Percentiles rank a stretch among this genome's conserved stretches.
phyloP scores from a whole-genome alignment of 2,113 vertebrate species.

The Acrocephalus arundinaceus region DNA sequence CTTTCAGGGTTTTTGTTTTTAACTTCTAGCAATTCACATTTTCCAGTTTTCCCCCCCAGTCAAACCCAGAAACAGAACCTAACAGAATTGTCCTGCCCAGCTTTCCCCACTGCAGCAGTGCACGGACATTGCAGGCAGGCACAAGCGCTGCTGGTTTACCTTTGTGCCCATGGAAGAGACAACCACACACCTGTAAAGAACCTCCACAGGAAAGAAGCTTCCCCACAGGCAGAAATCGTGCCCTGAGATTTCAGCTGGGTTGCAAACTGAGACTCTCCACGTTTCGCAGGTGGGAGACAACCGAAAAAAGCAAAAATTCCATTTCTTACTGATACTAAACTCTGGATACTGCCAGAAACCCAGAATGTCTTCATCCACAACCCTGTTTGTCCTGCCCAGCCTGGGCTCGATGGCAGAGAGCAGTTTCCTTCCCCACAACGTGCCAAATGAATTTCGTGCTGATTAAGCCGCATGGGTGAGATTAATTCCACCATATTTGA shows the following conservation, averaged over 20 bases:
- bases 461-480: not conserved
- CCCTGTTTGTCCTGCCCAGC: not conserved
- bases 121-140: not conserved
- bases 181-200: not conserved
- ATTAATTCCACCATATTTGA: not conserved
- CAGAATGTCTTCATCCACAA: not conserved
- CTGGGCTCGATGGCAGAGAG: not conserved
- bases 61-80: not conserved
- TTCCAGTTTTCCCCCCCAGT: not conserved
- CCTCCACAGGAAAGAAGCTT: rapidly evolving
- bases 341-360: not conserved
- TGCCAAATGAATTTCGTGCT: not conserved
- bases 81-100: not conserved
- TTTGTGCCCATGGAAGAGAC: not conserved
- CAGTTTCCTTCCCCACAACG: not conserved
- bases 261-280: rapidly evolving
- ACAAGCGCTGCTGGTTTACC: not conserved
- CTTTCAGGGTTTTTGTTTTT: not conserved
- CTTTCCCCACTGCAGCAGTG: not conserved
- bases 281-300: not conserved
- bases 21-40: not conserved
- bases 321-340: not conserved
- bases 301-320: not conserved
- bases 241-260: not conserved
- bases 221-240: not conserved